These are phyloP conservation scores for Talpa occidentalis DNA, from an alignment of 2,113 vertebrate species.

Conservation along the genomic window DNA sequence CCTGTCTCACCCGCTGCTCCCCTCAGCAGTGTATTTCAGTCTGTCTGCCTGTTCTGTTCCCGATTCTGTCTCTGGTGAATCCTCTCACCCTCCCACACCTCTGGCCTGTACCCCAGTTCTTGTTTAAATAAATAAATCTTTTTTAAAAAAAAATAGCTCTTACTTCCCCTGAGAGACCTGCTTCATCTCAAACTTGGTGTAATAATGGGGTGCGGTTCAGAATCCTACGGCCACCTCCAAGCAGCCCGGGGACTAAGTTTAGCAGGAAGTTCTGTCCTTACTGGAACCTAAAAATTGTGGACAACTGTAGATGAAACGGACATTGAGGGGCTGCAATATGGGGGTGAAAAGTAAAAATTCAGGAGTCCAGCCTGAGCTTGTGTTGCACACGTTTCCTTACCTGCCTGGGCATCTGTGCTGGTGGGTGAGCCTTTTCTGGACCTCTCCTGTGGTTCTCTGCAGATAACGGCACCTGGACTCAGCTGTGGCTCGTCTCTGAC, in stretches of 20 bases:
- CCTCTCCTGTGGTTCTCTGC: constrained; percentile 40
- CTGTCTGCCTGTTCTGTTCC: too few species aligned
- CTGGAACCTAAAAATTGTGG: not conserved
- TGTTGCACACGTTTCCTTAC: not conserved
- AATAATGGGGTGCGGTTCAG: not conserved
- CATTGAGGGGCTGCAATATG: not conserved
- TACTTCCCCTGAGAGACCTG: not conserved
- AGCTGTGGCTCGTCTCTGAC: constrained; percentile 98
- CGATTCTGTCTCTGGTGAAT: too few species aligned
- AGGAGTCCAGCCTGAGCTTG: not conserved
- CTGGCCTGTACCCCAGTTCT: too few species aligned
- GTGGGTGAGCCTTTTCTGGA: not conserved
- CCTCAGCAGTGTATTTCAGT: too few species aligned
- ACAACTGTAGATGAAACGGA: not conserved
- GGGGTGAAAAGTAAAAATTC: not conserved
- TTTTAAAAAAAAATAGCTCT: too few species aligned
- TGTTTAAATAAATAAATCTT: too few species aligned
- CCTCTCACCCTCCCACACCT: too few species aligned
- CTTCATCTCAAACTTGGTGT: not conserved
- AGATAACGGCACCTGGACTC: constrained; percentile 99
- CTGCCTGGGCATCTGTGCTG: not conserved
- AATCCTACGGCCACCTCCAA: not conserved
- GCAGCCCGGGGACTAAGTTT: not conserved
- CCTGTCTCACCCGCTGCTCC: too few species aligned
- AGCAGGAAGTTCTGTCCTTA: not conserved